A percentile compares a stretch with the other conserved stretches of the same genome.
Evolutionary conservation across 1,140 invertebrate species (phyloP).

Genomic region (Cryptotermes secundus): DNA sequence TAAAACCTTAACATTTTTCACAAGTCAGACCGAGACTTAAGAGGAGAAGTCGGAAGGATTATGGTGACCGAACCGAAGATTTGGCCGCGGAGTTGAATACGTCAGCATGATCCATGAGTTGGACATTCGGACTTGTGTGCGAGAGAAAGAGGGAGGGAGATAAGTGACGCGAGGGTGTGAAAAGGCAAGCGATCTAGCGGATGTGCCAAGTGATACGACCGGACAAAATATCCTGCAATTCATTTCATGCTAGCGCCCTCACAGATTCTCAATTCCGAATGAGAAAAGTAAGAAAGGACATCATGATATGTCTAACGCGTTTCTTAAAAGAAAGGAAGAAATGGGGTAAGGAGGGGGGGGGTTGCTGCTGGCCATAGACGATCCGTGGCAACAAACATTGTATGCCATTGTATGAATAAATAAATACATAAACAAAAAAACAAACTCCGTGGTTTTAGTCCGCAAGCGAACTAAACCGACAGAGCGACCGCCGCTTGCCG

Average conservation of each 20-base stretch:
- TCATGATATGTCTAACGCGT: not conserved
- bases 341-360: too few species aligned
- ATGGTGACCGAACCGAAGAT: not conserved
- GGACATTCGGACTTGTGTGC: not conserved
- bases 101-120: not conserved
- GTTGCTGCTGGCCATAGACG: not conserved
- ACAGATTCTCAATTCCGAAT: not conserved
- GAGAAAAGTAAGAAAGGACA: not conserved
- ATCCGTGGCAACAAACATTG: too few species aligned
- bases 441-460: too few species aligned
- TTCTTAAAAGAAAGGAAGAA: too few species aligned
- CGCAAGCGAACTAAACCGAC: too few species aligned
- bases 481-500: too few species aligned
- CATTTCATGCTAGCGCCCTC: not conserved
- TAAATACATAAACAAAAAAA: too few species aligned
- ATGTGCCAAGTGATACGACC: not conserved
- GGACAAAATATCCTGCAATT: not conserved
- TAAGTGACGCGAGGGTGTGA: not conserved
- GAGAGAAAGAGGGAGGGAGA: not conserved
- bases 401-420: too few species aligned
- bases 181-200: not conserved
- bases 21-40: slow-evolving; percentile 33
- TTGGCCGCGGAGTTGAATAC: not conserved
- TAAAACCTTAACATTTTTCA: slow-evolving; percentile 37
- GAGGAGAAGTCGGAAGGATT: not conserved